These are phyloP conservation scores for Eustalomyia histrio DNA, from an alignment of 2,888 invertebrate species.

Conservation along the genomic window DNA sequence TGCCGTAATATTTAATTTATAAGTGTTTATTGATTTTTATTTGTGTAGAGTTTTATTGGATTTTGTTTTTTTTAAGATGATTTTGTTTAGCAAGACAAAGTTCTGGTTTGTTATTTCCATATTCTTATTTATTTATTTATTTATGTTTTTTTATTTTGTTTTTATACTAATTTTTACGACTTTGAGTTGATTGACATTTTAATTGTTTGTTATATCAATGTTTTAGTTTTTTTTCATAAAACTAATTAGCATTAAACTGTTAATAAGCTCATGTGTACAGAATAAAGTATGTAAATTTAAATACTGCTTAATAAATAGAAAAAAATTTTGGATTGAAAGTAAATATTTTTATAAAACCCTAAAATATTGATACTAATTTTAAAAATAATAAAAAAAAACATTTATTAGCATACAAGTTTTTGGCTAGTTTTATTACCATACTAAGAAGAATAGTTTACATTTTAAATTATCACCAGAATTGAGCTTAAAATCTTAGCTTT, in stretches of 20 bases:
- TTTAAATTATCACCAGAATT: too few relatives aligned
- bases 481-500: too few relatives aligned
- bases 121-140: not conserved
- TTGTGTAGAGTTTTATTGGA: not conserved
- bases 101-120: not conserved
- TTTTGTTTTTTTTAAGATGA: constrained; percentile 21
- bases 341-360: too few relatives aligned
- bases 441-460: too few relatives aligned
- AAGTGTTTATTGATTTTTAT: constrained; percentile 23
- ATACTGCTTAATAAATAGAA: too few relatives aligned
- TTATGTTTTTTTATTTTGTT: constrained; percentile 20
- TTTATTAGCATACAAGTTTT: too few relatives aligned
- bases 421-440: too few relatives aligned
- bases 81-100: constrained; percentile 12
- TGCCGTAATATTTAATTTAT: constrained; percentile 49
- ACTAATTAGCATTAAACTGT: not conserved
- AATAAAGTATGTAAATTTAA: too few relatives aligned
- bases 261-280: not conserved
- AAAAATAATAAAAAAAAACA: too few relatives aligned
- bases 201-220: constrained; percentile 65
- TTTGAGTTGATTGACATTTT: constrained; percentile 67
- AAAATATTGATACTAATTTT: too few relatives aligned
- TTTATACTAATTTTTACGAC: constrained; percentile 6
- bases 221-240: not conserved
- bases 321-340: too few relatives aligned